A percentile compares a stretch with the other conserved stretches of the same genome.
Conservation (phyloP, 2,113 vertebrate genomes). For the Pionites leucogaster region DNA sequence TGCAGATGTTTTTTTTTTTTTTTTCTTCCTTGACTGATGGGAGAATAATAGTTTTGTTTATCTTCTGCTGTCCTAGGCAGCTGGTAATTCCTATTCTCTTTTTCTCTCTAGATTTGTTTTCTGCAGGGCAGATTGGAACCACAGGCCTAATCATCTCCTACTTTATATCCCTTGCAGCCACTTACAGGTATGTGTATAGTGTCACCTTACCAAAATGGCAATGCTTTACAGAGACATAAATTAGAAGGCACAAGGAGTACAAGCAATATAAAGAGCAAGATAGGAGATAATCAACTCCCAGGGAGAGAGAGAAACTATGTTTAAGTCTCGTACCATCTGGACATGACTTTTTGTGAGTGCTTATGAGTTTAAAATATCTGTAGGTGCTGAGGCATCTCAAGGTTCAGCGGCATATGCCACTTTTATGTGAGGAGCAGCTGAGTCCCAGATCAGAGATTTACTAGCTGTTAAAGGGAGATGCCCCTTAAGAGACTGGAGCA, state of each 20-base stretch:
- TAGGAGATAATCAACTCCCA: constrained; percentile 8
- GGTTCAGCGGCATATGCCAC: not conserved
- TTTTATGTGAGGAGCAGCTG: not conserved
- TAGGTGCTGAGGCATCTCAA: constrained; percentile 47
- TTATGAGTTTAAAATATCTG: constrained; percentile 35
- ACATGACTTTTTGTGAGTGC: not conserved
- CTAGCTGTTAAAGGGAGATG: not conserved
- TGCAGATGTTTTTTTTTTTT: not conserved
- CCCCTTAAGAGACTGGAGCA: not conserved
- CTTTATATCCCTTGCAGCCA: constrained; percentile 10
- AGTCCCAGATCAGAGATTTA: constrained; percentile 29
- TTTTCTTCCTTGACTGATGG: not conserved
- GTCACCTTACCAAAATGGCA: constrained; percentile 21
- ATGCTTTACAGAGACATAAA: constrained; percentile 12
- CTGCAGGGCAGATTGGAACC: constrained; percentile 16
- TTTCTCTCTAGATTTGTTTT: constrained; percentile 9
- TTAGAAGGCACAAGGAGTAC: constrained; percentile 2
- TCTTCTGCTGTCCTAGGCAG: not conserved
- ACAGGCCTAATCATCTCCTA: constrained; percentile 12
- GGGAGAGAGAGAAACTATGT: not conserved
- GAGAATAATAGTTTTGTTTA: constrained; percentile 40
- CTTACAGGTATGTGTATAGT: not conserved
- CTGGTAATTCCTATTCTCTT: constrained; percentile 17
- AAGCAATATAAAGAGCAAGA: constrained; percentile 30
- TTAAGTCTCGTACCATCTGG: constrained; percentile 36